Percentiles rank a stretch among this genome's conserved stretches.
These are phyloP conservation scores for Baryphthengus martii DNA, from an alignment of 2,113 vertebrate genomes.

Conservation along the genomic window DNA sequence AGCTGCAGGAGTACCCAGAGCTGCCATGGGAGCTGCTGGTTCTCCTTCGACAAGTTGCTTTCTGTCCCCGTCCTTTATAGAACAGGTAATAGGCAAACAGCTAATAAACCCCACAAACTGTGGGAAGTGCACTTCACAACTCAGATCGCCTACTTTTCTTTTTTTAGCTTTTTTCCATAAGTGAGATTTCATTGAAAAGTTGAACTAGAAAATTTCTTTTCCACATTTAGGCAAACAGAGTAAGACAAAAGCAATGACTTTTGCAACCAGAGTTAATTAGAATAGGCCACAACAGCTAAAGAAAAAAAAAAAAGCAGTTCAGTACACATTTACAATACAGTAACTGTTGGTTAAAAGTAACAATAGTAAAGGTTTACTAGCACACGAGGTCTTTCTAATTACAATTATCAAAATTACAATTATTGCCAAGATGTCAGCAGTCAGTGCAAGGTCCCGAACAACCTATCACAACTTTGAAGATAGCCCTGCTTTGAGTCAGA, in stretches of 20 bases:
- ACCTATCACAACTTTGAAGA: neutral
- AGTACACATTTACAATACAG: neutral
- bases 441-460: neutral
- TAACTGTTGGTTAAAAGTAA: neutral
- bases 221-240: fast-evolving
- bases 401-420: neutral
- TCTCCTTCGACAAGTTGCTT: neutral
- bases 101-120: neutral
- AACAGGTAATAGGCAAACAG: neutral
- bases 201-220: neutral
- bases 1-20: fast-evolving
- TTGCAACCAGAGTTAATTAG: neutral
- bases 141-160: neutral
- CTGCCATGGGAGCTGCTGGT: fast-evolving
- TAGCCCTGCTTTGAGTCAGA: neutral
- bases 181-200: neutral
- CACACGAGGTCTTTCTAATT: neutral
- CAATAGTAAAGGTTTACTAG: neutral
- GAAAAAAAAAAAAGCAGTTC: neutral
- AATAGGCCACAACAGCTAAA: neutral
- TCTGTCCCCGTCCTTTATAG: neutral
- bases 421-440: neutral
- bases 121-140: neutral
- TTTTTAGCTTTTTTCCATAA: neutral
- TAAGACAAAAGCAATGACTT: neutral